These are phyloP conservation scores for Amitus sp. DNA, from an alignment of 2,888 invertebrate species.

Conservation along the genomic window DNA sequence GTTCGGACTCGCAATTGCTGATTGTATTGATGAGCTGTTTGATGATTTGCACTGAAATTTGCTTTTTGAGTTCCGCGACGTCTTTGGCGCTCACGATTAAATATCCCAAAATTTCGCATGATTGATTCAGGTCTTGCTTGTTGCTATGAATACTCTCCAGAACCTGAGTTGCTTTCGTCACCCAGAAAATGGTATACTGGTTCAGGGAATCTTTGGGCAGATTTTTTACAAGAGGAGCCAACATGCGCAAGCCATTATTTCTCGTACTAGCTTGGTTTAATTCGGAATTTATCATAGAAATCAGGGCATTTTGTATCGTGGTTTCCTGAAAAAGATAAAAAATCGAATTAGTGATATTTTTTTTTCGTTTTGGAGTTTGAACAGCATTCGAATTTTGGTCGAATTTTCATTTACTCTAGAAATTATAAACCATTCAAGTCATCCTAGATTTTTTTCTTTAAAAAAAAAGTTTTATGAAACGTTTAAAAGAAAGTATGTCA, in stretches of 20 bases:
- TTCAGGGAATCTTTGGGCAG: constrained; percentile 45
- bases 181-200: constrained; percentile 54
- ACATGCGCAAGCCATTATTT: constrained; percentile 45
- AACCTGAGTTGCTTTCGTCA: constrained; percentile 49
- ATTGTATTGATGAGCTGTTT: constrained; percentile 53
- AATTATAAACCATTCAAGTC: no score
- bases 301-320: constrained; percentile 20
- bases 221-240: constrained; percentile 43
- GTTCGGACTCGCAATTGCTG: constrained; percentile 32
- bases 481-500: no score
- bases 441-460: no score
- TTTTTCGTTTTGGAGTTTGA: no score
- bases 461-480: no score
- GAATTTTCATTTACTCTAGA: no score
- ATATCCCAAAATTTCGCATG: constrained; percentile 48
- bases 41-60: constrained; percentile 54
- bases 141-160: constrained; percentile 48
- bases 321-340: no score
- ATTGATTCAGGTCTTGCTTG: constrained; percentile 41
- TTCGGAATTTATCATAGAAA: constrained; percentile 50
- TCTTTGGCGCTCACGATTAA: constrained; percentile 49
- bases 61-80: constrained; percentile 56
- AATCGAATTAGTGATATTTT: no score
- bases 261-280: constrained; percentile 51
- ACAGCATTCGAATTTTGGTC: no score